A percentile compares a stretch with the other conserved stretches of the same genome.
Evolutionary conservation across 2,888 invertebrate species (phyloP).

Genomic region (Stratiomys singularior): DNA sequence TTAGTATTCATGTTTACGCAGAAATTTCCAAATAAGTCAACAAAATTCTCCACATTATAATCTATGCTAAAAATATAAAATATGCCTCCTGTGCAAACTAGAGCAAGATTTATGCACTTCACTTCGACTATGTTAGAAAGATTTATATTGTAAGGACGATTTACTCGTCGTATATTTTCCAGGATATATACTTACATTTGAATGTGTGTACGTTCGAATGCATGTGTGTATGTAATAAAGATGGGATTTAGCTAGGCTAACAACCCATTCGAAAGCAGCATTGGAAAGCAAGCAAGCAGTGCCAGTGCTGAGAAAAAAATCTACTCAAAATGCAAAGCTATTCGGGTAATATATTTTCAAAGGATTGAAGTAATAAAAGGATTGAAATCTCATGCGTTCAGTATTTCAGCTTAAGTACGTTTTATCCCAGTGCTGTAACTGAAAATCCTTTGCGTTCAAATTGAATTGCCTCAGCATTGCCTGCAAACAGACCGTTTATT

Average conservation of each 20-base stretch:
- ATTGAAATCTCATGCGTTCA: conserved; percentile 8
- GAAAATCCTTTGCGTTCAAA: conserved; percentile 12
- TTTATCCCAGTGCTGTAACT: not conserved
- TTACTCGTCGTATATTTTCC: not conserved
- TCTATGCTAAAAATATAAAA: too few species aligned
- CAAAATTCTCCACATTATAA: too few species aligned
- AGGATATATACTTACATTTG: not conserved
- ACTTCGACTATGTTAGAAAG: not conserved
- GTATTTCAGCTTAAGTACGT: conserved; percentile 8
- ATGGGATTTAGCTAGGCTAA: conserved; percentile 2
- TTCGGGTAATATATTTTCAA: not conserved
- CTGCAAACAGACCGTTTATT: not conserved
- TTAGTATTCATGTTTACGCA: too few species aligned
- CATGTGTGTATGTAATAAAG: not conserved
- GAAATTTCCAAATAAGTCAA: too few species aligned
- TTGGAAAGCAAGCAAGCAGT: not conserved
- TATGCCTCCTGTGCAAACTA: too few species aligned
- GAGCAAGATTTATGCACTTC: not conserved
- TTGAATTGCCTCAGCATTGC: not conserved
- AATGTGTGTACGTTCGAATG: too few species aligned
- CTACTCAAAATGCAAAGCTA: conserved; percentile 14
- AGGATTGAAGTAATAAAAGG: conserved; percentile 8
- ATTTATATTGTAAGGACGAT: not conserved
- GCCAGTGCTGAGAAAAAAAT: not conserved
- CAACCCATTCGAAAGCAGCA: not conserved